Evolutionary conservation across 2,113 vertebrate species (phyloP).

Genomic region (Etheostoma spectabile): DNA sequence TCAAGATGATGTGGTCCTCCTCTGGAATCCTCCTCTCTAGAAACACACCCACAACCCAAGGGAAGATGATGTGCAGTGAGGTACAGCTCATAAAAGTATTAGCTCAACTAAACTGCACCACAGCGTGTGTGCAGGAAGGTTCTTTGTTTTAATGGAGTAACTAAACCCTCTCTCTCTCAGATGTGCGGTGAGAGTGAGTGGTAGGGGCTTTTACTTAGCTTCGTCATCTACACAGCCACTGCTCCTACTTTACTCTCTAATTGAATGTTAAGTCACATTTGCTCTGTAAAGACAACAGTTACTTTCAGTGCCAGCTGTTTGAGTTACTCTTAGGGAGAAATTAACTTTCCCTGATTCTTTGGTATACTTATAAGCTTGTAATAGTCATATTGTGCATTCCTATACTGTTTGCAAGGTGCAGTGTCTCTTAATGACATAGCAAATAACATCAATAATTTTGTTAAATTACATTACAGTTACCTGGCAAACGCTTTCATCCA

Average conservation of each 20-base stretch:
- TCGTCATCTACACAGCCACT: background rate
- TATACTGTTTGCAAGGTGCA: background rate
- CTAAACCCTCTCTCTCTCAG: conserved; percentile 23
- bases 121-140: background rate
- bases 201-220: background rate
- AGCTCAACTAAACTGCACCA: background rate
- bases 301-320: conserved; percentile 1
- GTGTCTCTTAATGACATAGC: background rate
- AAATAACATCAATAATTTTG: background rate
- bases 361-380: background rate
- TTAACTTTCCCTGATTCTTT: background rate
- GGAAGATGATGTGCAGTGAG: background rate
- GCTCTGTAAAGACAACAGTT: background rate
- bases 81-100: background rate
- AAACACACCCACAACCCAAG: conserved; percentile 45
- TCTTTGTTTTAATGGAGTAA: conserved; percentile 25
- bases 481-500: no score
- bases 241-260: background rate
- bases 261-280: conserved; percentile 15
- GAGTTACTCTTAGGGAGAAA: background rate
- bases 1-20: conserved; percentile 94
- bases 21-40: conserved; percentile 95
- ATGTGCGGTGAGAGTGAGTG: conserved; percentile 9
- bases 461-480: background rate
- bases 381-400: background rate